Conservation (phyloP, 2,888 invertebrate genomes). For the Thysanoteuthis rhombus region DNA sequence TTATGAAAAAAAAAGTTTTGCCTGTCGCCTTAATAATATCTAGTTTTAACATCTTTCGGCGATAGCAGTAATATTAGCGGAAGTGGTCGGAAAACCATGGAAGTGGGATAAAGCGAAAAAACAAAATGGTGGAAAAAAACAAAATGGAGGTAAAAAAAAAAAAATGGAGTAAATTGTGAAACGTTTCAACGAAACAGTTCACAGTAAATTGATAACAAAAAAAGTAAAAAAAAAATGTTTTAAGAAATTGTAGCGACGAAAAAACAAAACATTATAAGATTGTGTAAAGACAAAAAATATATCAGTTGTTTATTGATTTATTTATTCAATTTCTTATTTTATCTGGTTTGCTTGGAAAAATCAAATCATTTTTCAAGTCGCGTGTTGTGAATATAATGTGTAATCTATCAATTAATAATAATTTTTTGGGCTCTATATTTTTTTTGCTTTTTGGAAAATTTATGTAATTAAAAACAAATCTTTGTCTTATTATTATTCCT, state of each 20-base stretch:
- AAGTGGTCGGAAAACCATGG: background rate
- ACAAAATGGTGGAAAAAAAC: background rate
- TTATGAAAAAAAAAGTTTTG: background rate
- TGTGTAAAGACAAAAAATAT: background rate
- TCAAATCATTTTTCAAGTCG: background rate
- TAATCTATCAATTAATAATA: background rate
- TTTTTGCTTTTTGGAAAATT: background rate
- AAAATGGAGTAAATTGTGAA: background rate
- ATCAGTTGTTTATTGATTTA: background rate
- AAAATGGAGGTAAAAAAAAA: background rate
- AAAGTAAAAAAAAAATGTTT: background rate
- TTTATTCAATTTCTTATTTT: background rate
- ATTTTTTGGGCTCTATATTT: background rate
- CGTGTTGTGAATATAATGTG: background rate
- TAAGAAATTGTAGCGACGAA: background rate
- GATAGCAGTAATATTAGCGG: background rate
- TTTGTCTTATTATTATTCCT: background rate
- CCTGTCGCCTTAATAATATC: background rate
- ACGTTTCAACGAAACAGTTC: background rate
- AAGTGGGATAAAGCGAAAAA: background rate
- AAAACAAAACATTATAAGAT: background rate
- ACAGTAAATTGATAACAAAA: background rate
- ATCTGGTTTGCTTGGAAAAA: background rate
- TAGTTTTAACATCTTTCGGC: background rate
- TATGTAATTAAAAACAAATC: background rate